Evolutionary conservation across 2,797 vertebrate species (phyloP).

Genomic region (Sandelia bainsii): DNA sequence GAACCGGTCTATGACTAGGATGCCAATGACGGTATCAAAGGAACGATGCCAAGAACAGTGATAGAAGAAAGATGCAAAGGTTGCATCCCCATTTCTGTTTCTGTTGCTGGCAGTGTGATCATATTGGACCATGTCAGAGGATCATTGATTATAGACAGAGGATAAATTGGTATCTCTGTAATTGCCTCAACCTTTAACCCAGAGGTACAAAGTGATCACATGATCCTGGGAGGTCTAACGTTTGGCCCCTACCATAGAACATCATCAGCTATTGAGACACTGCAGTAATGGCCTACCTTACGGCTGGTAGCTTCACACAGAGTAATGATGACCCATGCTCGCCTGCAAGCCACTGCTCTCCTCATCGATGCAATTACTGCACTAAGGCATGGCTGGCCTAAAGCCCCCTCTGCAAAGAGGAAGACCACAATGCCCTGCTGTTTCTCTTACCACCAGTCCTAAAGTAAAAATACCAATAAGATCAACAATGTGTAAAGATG

Average conservation of each 20-base stretch:
- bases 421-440: constrained; percentile 32
- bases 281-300: constrained; percentile 73
- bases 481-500: constrained; percentile 16
- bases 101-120: constrained; percentile 17
- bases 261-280: constrained; percentile 70
- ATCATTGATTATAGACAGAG: constrained; percentile 45
- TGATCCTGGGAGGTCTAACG: constrained; percentile 62
- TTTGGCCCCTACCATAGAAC: constrained; percentile 67
- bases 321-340: constrained; percentile 75
- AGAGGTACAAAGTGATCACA: constrained; percentile 71
- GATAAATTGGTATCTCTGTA: constrained; percentile 65
- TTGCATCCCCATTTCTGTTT: constrained; percentile 22
- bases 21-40: constrained; percentile 46
- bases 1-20: constrained; percentile 44
- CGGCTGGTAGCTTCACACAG: constrained; percentile 68
- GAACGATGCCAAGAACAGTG: constrained; percentile 32
- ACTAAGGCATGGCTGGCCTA: constrained; percentile 54
- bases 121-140: constrained; percentile 19
- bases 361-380: constrained; percentile 78
- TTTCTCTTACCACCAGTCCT: constrained; percentile 21
- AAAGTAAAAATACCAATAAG: constrained; percentile 28
- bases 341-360: constrained; percentile 64
- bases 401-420: constrained; percentile 32
- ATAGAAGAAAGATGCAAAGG: constrained; percentile 19
- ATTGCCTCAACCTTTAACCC: constrained; percentile 70